phyloP scores from a whole-genome alignment of 1,140 invertebrate genomes.

The Drosophila takahashii region DNA sequence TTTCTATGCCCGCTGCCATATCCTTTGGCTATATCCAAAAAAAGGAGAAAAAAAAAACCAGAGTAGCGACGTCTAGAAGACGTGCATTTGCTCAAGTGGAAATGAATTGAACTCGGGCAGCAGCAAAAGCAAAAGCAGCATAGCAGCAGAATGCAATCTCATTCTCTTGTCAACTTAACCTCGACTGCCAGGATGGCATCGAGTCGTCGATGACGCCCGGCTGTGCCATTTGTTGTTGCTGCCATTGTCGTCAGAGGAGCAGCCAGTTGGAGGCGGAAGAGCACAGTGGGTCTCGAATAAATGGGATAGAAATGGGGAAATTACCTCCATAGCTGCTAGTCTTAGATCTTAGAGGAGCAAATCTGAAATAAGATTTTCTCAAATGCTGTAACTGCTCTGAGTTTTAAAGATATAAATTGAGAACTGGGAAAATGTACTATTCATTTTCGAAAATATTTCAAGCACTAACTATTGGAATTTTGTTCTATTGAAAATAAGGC shows the following conservation, averaged over 20 bases:
- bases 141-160: slow-evolving; percentile 73
- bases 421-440: no score
- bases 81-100: slow-evolving; percentile 82
- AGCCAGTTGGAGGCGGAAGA: slow-evolving; percentile 22
- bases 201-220: slow-evolving; percentile 28
- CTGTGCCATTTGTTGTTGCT: slow-evolving; percentile 58
- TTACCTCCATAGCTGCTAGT: not conserved
- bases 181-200: slow-evolving; percentile 57
- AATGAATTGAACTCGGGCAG: slow-evolving; percentile 79
- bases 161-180: slow-evolving; percentile 83
- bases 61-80: slow-evolving; percentile 61
- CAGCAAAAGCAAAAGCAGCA: slow-evolving; percentile 32
- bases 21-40: slow-evolving; percentile 48
- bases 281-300: slow-evolving; percentile 38
- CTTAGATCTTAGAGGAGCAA: not conserved
- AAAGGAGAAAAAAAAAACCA: not conserved
- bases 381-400: slow-evolving; percentile 1
- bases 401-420: not conserved
- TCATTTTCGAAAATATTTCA: no score
- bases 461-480: no score
- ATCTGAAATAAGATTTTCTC: not conserved
- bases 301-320: slow-evolving; percentile 7
- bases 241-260: slow-evolving; percentile 34
- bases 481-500: no score
- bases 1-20: slow-evolving; percentile 9